Percentiles rank a stretch among this genome's conserved stretches.
phyloP scores from a whole-genome alignment of 2,888 invertebrate species.

The Gonocerus acuteangulatus region DNA sequence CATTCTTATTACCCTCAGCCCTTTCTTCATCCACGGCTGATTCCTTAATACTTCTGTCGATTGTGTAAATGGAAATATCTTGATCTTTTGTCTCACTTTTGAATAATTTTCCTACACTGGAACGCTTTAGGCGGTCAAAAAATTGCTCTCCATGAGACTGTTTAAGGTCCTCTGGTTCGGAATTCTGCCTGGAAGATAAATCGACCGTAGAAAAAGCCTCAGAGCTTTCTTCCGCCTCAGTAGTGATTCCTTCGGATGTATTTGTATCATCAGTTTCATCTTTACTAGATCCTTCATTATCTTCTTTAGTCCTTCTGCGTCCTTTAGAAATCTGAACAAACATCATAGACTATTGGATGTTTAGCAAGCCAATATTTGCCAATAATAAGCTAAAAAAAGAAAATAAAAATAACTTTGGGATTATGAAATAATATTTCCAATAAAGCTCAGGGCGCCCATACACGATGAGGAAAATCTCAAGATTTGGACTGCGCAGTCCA shows the following conservation, averaged over 20 bases:
- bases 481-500: no score
- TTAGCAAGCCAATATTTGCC: not conserved
- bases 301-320: slow-evolving; percentile 14
- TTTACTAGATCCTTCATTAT: not conserved
- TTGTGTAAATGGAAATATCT: slow-evolving; percentile 28
- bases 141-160: not conserved
- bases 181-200: slow-evolving; percentile 11
- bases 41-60: slow-evolving; percentile 28
- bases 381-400: not conserved
- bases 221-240: not conserved
- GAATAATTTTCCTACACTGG: slow-evolving; percentile 7
- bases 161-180: not conserved
- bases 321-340: slow-evolving; percentile 34
- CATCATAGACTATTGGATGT: slow-evolving; percentile 16
- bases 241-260: not conserved
- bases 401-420: not conserved
- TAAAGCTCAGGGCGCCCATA: no score
- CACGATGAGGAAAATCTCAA: no score
- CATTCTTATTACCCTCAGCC: not conserved
- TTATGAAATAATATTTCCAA: no score
- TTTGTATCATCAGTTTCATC: slow-evolving; percentile 14
- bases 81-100: not conserved
- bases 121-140: not conserved
- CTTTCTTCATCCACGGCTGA: slow-evolving; percentile 9
- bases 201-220: slow-evolving; percentile 12